Evolutionary conservation across 2,888 invertebrate genomes (phyloP).

Genomic region (Byasa hedistus): DNA sequence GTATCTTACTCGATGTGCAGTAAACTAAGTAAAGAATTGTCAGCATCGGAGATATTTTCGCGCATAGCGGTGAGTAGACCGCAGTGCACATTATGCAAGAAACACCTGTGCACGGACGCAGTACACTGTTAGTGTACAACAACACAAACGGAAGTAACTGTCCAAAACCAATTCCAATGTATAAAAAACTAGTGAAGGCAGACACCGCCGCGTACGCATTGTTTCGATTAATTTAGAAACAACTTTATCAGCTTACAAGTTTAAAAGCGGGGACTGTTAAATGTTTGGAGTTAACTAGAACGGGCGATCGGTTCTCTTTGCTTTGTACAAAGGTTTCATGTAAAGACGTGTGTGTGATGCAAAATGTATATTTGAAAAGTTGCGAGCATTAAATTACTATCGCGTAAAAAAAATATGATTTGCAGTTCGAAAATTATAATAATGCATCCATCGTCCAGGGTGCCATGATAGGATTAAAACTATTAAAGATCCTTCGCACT

Average conservation of each 20-base stretch:
- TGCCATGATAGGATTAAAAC: slow-evolving; percentile 10
- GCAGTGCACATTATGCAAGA: slow-evolving; percentile 69
- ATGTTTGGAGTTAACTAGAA: slow-evolving; percentile 19
- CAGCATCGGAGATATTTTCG: slow-evolving; percentile 71
- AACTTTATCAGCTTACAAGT: slow-evolving; percentile 20
- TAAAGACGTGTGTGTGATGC: slow-evolving; percentile 5
- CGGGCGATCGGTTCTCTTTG: slow-evolving; percentile 12
- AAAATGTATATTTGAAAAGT: slow-evolving; percentile 6
- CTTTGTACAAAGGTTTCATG: slow-evolving; percentile 24
- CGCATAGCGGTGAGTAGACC: slow-evolving; percentile 66
- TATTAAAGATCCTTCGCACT: background rate
- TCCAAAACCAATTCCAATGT: slow-evolving; percentile 7
- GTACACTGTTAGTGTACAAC: slow-evolving; percentile 51
- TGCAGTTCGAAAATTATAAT: background rate
- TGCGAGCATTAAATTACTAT: slow-evolving; percentile 2
- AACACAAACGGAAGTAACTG: slow-evolving; percentile 13
- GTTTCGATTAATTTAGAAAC: slow-evolving; percentile 23
- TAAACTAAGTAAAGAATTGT: slow-evolving; percentile 70
- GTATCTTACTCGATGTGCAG: slow-evolving; percentile 73
- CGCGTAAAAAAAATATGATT: background rate
- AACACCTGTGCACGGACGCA: slow-evolving; percentile 67
- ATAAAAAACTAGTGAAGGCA: slow-evolving; percentile 15
- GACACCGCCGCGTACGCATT: slow-evolving; percentile 16
- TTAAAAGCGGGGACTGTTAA: slow-evolving; percentile 6
- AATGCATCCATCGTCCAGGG: slow-evolving; percentile 19